Percentiles rank a stretch among this genome's conserved stretches.
Evolutionary conservation across 2,888 invertebrate species (phyloP).

Genomic region (Eristalis intricaria): DNA sequence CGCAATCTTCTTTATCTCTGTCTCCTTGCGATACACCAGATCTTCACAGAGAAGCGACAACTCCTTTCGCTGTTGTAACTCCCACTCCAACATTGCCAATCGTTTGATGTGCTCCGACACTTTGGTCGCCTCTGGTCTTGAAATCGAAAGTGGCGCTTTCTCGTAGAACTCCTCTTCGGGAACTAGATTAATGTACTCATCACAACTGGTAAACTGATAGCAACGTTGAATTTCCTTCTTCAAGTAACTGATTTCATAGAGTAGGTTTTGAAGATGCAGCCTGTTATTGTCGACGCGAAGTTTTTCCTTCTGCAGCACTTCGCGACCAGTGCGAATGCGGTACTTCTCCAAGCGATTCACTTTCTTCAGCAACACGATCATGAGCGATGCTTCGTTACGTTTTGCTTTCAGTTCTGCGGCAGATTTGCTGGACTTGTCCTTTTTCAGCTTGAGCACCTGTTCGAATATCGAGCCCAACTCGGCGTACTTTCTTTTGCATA

Average conservation of each 20-base stretch:
- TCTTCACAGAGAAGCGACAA: slow-evolving; percentile 89
- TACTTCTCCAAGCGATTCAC: slow-evolving; percentile 95
- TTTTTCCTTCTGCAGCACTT: slow-evolving; percentile 91
- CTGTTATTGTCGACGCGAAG: slow-evolving; percentile 94
- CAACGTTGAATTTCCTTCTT: slow-evolving; percentile 97
- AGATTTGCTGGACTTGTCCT: slow-evolving; percentile 83
- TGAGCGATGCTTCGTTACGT: slow-evolving; percentile 87
- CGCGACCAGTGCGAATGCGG: slow-evolving; percentile 90
- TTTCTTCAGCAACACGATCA: slow-evolving; percentile 92
- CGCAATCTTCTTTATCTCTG: slow-evolving; percentile 88
- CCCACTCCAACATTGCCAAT: slow-evolving; percentile 94
- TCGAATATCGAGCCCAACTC: slow-evolving; percentile 86
- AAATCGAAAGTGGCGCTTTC: slow-evolving; percentile 83
- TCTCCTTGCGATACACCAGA: slow-evolving; percentile 89
- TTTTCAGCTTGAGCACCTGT: slow-evolving; percentile 87
- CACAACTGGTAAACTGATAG: slow-evolving; percentile 96
- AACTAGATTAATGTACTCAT: slow-evolving; percentile 95
- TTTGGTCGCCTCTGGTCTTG: slow-evolving; percentile 86
- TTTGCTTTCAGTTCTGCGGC: slow-evolving; percentile 86
- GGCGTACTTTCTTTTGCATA: slow-evolving; percentile 82
- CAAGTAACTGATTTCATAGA: slow-evolving; percentile 96
- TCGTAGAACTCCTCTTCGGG: slow-evolving; percentile 91
- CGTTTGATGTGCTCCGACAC: slow-evolving; percentile 90
- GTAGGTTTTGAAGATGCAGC: slow-evolving; percentile 93
- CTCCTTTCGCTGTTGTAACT: slow-evolving; percentile 92